A percentile compares a stretch with the other conserved stretches of the same genome.
phyloP scores from a whole-genome alignment of 2,113 vertebrate species.

The Cervus canadensis region DNA sequence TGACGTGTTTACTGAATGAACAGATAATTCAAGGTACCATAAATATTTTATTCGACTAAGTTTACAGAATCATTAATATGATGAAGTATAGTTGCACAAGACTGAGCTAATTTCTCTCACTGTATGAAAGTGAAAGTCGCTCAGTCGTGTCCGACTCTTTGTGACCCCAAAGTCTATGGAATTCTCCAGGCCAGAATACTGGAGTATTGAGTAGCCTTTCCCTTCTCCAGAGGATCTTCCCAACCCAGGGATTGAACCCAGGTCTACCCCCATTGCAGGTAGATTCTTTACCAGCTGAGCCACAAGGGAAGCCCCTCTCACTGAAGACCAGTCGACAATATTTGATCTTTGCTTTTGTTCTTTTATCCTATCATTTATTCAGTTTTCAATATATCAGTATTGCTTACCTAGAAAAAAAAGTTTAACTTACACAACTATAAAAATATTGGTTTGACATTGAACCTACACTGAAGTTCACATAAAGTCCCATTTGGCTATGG shows the following conservation, averaged over 20 bases:
- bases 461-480: background rate
- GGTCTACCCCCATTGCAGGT: background rate
- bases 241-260: background rate
- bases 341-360: background rate
- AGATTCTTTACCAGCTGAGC: background rate
- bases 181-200: background rate
- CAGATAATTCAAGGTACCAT: background rate
- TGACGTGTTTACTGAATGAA: background rate
- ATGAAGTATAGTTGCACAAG: background rate
- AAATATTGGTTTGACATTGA: background rate
- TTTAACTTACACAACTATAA: background rate
- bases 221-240: background rate
- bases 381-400: background rate
- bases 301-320: background rate
- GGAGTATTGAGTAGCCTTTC: background rate
- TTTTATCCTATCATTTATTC: background rate
- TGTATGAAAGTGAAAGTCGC: background rate
- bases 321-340: background rate
- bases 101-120: background rate
- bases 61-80: background rate
- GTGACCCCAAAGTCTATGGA: background rate
- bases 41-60: background rate
- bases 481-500: background rate
- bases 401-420: background rate
- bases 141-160: background rate